Evolutionary conservation across 2,888 invertebrate species (phyloP).

Genomic region (Synergus japonicus): DNA sequence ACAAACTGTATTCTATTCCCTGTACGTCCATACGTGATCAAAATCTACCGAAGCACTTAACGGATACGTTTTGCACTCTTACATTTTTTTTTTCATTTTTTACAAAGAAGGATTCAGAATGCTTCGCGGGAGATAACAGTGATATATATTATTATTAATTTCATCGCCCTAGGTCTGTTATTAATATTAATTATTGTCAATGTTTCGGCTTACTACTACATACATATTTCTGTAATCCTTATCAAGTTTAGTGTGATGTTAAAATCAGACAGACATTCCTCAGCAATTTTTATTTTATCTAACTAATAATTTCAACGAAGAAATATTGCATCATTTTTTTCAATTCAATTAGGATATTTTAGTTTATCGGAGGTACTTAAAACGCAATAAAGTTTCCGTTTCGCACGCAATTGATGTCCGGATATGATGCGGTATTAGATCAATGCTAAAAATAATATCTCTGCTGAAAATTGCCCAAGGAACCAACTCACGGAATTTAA

Average conservation of each 20-base stretch:
- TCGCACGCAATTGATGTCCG: conserved; percentile 15
- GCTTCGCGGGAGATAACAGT: conserved; percentile 34
- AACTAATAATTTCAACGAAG: background rate
- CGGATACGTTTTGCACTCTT: conserved; percentile 15
- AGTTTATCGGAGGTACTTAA: conserved; percentile 1
- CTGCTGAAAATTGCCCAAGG: conserved; percentile 22
- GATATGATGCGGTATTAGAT: conserved; percentile 18
- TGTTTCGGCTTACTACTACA: conserved; percentile 51
- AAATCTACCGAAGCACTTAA: conserved; percentile 36
- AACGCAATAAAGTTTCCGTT: conserved; percentile 20
- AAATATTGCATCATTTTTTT: background rate
- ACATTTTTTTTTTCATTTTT: conserved; percentile 1
- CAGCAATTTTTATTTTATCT: too few relatives aligned
- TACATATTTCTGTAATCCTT: conserved; percentile 40
- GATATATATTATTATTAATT: conserved; percentile 32
- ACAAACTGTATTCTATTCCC: conserved; percentile 11
- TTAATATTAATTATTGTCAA: conserved; percentile 57
- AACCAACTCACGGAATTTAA: background rate
- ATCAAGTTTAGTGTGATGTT: background rate
- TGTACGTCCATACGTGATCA: conserved; percentile 23
- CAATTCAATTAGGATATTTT: background rate
- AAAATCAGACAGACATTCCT: too few relatives aligned
- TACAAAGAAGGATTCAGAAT: conserved; percentile 34
- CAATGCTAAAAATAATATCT: conserved; percentile 22
- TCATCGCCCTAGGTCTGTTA: conserved; percentile 27